Base-by-base conservation (phyloP, 2,113 vertebrate species). In the Sylvietta virens region DNA sequence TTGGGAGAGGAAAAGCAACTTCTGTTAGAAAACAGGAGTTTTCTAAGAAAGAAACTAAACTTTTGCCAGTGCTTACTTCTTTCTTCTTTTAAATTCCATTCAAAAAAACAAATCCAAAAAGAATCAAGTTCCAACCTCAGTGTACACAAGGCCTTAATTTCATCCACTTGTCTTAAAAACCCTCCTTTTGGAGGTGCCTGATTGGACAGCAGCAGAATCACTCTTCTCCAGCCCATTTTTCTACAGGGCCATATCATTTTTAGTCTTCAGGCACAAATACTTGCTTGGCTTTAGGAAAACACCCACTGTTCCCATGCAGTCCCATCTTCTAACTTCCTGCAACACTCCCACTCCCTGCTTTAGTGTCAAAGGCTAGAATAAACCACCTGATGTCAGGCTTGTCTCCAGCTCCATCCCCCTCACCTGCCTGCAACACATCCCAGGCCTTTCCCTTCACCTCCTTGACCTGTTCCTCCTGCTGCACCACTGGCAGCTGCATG, bases 231-330 rank as follows among this genome's bases (percentile, higher is more conserved):
- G 26, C 28, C 30, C 48, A 26, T 44, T 73, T 51, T 73, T 45
- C 31, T 13, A 6, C 27, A 60, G 17, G 30, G 51, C 13, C 11
- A 6, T 4, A 1, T 9, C 0, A n/a, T 37, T 60, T 77, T n/a
- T 39, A 17, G 15, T 39, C 22, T 42, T 89, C 33, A 84, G 9
- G 30, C 39, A 72, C 15, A 31, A 61, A 35, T 15, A 26, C 15
- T 39, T 4, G 3, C 26, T 37, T 62, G 42, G 76, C 47, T 66
- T 70, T 51, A 37, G 28, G 45, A 37, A 37, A 82, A 70, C 57
- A 56, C 11, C 30, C 3, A 1, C 37, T 30, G 33, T 48, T 4
- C 35, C 37, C 20, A 1, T 1, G 10, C 17, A 91, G 60, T 39
- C 40, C 65, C 61, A 73, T 2, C 42, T 50, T 65, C 40, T 17